A percentile compares a stretch with the other conserved stretches of the same genome.
Conservation (phyloP, 2,888 invertebrate species). For the Pteria penguin region DNA sequence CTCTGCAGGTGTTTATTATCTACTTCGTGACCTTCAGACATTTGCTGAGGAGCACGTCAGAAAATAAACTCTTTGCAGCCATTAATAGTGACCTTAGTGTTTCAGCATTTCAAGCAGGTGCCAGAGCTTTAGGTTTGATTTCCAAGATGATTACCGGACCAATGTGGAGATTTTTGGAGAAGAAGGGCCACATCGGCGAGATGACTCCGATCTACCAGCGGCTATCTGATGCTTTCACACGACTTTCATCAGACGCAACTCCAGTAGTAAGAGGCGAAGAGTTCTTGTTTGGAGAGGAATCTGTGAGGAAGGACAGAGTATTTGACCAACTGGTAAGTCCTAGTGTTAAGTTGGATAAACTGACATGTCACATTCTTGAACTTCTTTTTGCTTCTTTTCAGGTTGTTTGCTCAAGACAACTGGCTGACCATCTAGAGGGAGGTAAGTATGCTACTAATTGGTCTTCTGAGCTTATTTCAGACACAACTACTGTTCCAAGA, state of each 20-base stretch:
- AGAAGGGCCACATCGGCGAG: conserved; percentile 12
- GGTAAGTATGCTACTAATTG: conserved; percentile 27
- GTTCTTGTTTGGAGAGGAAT: neutral
- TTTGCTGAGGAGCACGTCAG: conserved; percentile 23
- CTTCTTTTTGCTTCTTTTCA: conserved; percentile 20
- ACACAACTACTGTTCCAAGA: neutral
- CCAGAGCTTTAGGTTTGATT: too few relatives aligned
- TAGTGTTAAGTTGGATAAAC: neutral
- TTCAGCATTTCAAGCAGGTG: too few relatives aligned
- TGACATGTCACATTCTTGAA: conserved; percentile 12
- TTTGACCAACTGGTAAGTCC: conserved; percentile 5
- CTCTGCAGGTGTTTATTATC: too few relatives aligned
- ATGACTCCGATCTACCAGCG: conserved; percentile 11
- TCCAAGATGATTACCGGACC: too few relatives aligned
- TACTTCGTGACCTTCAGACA: too few relatives aligned
- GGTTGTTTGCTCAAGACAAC: conserved; percentile 22
- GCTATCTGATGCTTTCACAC: neutral
- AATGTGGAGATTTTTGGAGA: too few relatives aligned
- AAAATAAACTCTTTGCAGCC: conserved; percentile 20
- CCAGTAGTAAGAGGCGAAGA: conserved; percentile 3
- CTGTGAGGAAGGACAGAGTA: neutral
- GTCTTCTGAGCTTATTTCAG: conserved; percentile 13
- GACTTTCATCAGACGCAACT: neutral
- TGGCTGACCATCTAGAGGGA: conserved; percentile 15
- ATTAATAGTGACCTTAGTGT: too few relatives aligned